These are phyloP conservation scores for Drosophila seguyi DNA, from an alignment of 1,140 invertebrate species.

Conservation along the genomic window DNA sequence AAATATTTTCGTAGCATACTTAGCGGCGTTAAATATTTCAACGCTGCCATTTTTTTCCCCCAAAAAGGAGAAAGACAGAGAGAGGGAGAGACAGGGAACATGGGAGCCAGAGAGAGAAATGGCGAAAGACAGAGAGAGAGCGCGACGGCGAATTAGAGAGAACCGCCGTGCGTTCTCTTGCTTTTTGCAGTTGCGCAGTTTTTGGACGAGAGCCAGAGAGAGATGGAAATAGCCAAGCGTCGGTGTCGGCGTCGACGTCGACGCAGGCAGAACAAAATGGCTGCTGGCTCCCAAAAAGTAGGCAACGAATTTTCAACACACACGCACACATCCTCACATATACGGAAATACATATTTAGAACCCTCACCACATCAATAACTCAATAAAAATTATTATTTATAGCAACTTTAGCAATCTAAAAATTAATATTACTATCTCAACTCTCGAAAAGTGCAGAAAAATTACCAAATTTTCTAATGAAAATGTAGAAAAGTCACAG, in stretches of 20 bases:
- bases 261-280: slow-evolving; percentile 53
- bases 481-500: neutral
- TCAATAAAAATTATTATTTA: slow-evolving; percentile 31
- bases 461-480: neutral
- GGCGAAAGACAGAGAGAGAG: slow-evolving; percentile 17
- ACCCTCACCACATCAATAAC: neutral
- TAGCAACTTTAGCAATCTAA: neutral
- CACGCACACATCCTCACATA: neutral
- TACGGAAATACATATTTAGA: neutral
- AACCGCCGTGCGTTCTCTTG: slow-evolving; percentile 5
- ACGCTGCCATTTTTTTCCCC: slow-evolving; percentile 68
- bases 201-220: slow-evolving; percentile 9
- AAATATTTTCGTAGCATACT: slow-evolving; percentile 77
- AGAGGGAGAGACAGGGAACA: neutral
- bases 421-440: neutral
- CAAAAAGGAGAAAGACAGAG: slow-evolving; percentile 1
- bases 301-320: slow-evolving; percentile 39
- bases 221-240: slow-evolving; percentile 29
- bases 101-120: slow-evolving; percentile 2
- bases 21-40: slow-evolving; percentile 81
- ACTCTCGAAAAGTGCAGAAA: neutral
- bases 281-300: slow-evolving; percentile 61
- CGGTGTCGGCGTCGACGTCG: slow-evolving; percentile 32
- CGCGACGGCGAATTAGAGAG: slow-evolving; percentile 39
- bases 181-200: slow-evolving; percentile 61